Conservation (phyloP, 2,113 vertebrate species). For the Eolophus roseicapilla region DNA sequence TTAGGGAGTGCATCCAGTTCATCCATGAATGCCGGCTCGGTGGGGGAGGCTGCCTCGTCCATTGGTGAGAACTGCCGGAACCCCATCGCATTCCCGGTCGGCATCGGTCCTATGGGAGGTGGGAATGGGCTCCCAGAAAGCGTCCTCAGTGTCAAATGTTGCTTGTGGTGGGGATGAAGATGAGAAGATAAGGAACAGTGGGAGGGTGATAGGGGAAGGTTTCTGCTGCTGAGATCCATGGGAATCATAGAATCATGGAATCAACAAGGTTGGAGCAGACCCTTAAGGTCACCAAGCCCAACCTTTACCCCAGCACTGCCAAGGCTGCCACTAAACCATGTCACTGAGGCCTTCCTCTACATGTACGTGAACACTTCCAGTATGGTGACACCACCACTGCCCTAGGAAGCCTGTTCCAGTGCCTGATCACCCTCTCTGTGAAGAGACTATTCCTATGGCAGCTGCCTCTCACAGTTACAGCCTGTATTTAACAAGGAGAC, state of each 20-base stretch:
- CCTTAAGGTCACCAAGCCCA: background rate
- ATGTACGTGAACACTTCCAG: background rate
- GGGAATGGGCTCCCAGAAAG: background rate
- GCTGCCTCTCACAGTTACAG: background rate
- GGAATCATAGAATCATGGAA: background rate
- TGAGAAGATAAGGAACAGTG: rapidly evolving
- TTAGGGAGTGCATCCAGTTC: slow-evolving; percentile 86
- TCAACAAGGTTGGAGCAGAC: background rate
- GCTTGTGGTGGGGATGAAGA: background rate
- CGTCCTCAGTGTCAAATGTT: rapidly evolving
- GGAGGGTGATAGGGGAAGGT: background rate
- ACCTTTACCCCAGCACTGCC: background rate
- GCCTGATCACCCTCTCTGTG: background rate
- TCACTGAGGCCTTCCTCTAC: background rate
- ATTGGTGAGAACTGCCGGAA: slow-evolving; percentile 78
- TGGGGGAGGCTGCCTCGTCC: slow-evolving; percentile 86
- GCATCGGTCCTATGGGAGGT: background rate
- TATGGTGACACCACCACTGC: background rate
- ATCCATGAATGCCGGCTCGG: slow-evolving; percentile 85
- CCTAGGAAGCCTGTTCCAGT: background rate
- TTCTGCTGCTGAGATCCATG: rapidly evolving
- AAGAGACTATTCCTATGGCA: background rate
- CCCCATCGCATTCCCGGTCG: rapidly evolving
- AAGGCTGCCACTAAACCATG: background rate
- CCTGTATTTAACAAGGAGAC: background rate